Percentiles rank a stretch among this genome's conserved stretches.
Evolutionary conservation across 2,888 invertebrate species (phyloP).

Genomic region (Harpagoxenus sublaevis): DNA sequence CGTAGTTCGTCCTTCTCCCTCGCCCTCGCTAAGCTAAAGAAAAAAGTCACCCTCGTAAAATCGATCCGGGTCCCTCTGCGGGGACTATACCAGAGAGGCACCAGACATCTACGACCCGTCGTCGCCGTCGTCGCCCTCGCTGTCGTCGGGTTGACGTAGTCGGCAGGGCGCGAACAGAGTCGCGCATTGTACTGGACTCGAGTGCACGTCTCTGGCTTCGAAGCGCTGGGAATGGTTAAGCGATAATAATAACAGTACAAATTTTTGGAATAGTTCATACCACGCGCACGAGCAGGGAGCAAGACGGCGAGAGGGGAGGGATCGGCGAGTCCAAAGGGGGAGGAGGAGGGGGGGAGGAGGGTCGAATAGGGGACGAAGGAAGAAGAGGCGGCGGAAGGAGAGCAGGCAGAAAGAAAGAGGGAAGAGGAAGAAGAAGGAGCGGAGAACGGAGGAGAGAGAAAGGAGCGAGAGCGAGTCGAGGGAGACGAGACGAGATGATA

Average conservation of each 20-base stretch:
- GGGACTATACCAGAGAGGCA: constrained; percentile 53
- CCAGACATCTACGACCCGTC: constrained; percentile 55
- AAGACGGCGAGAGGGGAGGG: neutral
- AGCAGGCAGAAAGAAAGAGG: constrained; percentile 40
- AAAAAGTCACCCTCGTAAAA: constrained; percentile 72
- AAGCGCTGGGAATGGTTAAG: constrained; percentile 74
- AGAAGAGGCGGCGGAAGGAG: constrained; percentile 45
- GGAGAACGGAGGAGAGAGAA: constrained; percentile 42
- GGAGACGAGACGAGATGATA: constrained; percentile 63
- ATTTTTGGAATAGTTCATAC: constrained; percentile 82
- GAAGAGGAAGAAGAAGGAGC: constrained; percentile 50
- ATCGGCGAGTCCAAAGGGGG: neutral
- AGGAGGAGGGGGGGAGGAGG: constrained; percentile 16
- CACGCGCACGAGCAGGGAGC: constrained; percentile 37
- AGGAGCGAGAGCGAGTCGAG: constrained; percentile 47
- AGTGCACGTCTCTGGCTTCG: constrained; percentile 35
- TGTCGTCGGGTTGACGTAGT: constrained; percentile 44
- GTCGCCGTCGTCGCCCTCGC: constrained; percentile 46
- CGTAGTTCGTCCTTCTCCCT: constrained; percentile 68
- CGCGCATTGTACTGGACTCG: constrained; percentile 68
- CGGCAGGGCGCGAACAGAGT: constrained; percentile 71
- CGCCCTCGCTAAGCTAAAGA: constrained; percentile 64
- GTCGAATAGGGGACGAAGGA: constrained; percentile 25
- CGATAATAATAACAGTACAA: constrained; percentile 81
- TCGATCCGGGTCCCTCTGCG: constrained; percentile 65